Conservation (phyloP, 2,797 vertebrate genomes). For the Clarias fuscus region DNA sequence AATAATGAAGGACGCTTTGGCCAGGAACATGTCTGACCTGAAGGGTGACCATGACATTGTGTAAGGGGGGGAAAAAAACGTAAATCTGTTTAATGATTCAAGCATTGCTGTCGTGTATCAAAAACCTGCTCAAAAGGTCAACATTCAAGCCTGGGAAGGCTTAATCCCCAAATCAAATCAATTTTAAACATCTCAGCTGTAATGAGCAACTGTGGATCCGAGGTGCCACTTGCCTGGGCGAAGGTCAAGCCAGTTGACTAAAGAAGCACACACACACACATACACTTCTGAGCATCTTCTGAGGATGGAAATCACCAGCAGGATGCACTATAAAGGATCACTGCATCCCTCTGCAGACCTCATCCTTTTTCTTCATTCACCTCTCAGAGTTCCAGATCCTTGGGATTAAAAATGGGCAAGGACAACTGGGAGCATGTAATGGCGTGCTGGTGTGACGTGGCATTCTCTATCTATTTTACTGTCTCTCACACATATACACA, state of each 20-base stretch:
- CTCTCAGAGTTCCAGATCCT: slow-evolving; percentile 67
- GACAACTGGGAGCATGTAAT: slow-evolving; percentile 72
- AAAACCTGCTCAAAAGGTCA: slow-evolving; percentile 20
- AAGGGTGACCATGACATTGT: slow-evolving; percentile 35
- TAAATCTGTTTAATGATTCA: slow-evolving; percentile 38
- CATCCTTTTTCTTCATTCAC: slow-evolving; percentile 46
- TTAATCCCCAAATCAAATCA: slow-evolving; percentile 51
- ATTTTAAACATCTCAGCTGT: slow-evolving; percentile 40
- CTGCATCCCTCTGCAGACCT: slow-evolving; percentile 8
- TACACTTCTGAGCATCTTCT: slow-evolving; percentile 17
- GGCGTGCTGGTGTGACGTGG: slow-evolving; percentile 41
- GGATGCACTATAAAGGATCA: slow-evolving; percentile 42
- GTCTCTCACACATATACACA: slow-evolving; percentile 25
- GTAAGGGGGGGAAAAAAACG: not conserved
- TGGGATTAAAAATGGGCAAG: slow-evolving; percentile 69
- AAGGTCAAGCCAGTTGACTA: slow-evolving; percentile 44
- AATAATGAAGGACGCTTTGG: slow-evolving; percentile 45
- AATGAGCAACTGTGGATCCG: slow-evolving; percentile 33
- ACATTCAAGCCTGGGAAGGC: slow-evolving; percentile 13
- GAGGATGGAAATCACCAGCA: slow-evolving; percentile 41
- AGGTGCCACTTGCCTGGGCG: slow-evolving; percentile 6
- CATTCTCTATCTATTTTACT: slow-evolving; percentile 14
- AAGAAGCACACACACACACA: slow-evolving; percentile 19
- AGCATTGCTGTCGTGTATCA: slow-evolving; percentile 19
- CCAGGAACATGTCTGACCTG: slow-evolving; percentile 42